A percentile compares a stretch with the other conserved stretches of the same genome.
Evolutionary conservation across 2,113 vertebrate genomes (phyloP).

Genomic region (Nipponia nippon): DNA sequence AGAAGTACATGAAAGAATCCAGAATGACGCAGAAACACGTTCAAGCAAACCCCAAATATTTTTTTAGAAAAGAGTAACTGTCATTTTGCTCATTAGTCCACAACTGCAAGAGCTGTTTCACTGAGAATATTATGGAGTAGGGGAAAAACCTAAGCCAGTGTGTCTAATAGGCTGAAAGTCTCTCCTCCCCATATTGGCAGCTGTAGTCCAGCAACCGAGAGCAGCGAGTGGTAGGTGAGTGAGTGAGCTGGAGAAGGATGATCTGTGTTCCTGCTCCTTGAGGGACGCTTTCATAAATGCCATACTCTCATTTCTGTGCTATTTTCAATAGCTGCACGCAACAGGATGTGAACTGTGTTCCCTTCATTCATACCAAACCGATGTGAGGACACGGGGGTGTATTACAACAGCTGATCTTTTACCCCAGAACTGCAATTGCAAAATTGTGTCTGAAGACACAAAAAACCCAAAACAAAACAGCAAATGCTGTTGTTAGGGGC

Average conservation of each 20-base stretch:
- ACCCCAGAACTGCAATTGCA: neutral
- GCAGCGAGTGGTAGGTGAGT: neutral
- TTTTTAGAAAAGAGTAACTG: neutral
- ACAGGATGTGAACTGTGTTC: neutral
- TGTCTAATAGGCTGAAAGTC: fast-evolving
- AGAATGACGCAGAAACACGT: neutral
- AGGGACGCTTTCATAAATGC: neutral
- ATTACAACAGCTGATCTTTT: slow-evolving; percentile 20
- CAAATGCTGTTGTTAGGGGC: slow-evolving; percentile 52
- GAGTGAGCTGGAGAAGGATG: neutral
- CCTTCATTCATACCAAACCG: neutral
- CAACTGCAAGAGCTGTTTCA: neutral
- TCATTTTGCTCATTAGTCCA: neutral
- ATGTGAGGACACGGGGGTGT: neutral
- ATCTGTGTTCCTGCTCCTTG: neutral
- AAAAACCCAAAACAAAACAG: slow-evolving; percentile 42
- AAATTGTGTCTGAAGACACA: neutral
- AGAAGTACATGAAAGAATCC: neutral
- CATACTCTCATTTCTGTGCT: neutral
- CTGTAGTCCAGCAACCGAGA: neutral
- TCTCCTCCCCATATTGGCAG: neutral
- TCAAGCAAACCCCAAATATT: neutral
- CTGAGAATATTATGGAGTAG: neutral
- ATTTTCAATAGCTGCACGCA: neutral
- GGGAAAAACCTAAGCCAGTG: neutral